Percentiles rank a stretch among this genome's conserved stretches.
These are phyloP conservation scores for Stratiolaelaps scimitus DNA, from an alignment of 1,140 invertebrate species.

Conservation along the genomic window DNA sequence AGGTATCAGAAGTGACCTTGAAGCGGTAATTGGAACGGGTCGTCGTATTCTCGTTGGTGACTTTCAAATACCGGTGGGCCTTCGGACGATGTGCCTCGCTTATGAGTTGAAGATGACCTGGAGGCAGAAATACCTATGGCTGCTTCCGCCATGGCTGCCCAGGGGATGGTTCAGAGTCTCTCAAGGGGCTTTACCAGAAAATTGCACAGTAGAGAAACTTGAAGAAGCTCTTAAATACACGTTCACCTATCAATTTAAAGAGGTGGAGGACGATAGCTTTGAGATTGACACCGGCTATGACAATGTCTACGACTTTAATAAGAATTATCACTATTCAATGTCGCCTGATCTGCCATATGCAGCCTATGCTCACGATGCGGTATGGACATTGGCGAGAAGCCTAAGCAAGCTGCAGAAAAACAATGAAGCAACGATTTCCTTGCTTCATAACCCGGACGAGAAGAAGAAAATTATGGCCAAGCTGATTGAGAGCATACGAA, in stretches of 20 bases:
- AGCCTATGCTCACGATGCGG: constrained; percentile 65
- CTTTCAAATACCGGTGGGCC: constrained; percentile 54
- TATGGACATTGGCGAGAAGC: constrained; percentile 48
- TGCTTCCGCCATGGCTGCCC: constrained; percentile 59
- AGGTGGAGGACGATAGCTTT: constrained; percentile 45
- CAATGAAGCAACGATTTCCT: background rate
- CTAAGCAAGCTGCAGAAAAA: background rate
- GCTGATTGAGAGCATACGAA: background rate
- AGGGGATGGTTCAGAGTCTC: constrained; percentile 48
- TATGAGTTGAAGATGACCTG: constrained; percentile 53
- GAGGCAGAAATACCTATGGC: constrained; percentile 63
- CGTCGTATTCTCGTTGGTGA: constrained; percentile 62
- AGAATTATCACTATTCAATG: background rate
- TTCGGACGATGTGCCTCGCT: constrained; percentile 61
- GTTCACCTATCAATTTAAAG: constrained; percentile 27
- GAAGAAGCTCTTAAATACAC: constrained; percentile 58
- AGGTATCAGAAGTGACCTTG: too few species aligned
- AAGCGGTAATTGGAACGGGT: too few species aligned
- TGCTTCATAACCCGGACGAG: background rate
- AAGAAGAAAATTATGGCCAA: background rate
- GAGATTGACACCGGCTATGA: constrained; percentile 51
- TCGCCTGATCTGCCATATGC: constrained; percentile 49
- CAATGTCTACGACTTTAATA: constrained; percentile 40
- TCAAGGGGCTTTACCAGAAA: constrained; percentile 39
- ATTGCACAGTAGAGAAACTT: constrained; percentile 54